phyloP scores from a whole-genome alignment of 2,888 invertebrate genomes.

The Synanthedon andrenaeformis region DNA sequence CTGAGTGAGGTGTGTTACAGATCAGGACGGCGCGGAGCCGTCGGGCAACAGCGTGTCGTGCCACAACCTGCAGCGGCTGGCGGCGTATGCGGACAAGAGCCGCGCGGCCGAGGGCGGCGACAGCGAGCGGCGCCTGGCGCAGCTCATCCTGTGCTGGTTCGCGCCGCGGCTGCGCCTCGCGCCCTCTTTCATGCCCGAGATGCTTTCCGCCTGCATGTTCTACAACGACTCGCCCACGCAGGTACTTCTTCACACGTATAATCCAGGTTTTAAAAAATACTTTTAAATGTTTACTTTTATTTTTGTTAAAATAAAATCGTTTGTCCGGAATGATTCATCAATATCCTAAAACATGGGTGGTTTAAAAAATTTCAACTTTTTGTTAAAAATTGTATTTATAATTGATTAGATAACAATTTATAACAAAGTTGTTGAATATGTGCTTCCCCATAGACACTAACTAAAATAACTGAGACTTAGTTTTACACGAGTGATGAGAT shows the following conservation, averaged over 20 bases:
- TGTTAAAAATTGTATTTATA: too few relatives aligned
- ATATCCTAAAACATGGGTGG: too few relatives aligned
- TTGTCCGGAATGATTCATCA: too few relatives aligned
- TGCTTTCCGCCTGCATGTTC: constrained; percentile 79
- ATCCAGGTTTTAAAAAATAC: too few relatives aligned
- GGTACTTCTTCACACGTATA: constrained; percentile 56
- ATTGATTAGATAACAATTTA: too few relatives aligned
- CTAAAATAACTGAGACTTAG: too few relatives aligned
- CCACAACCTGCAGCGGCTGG: constrained; percentile 81
- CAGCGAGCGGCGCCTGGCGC: constrained; percentile 66
- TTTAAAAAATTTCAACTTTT: too few relatives aligned
- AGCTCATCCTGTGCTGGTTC: constrained; percentile 71
- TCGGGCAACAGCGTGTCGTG: constrained; percentile 91
- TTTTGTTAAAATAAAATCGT: too few relatives aligned
- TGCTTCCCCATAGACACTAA: too few relatives aligned
- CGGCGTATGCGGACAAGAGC: constrained; percentile 75
- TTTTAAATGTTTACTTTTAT: too few relatives aligned
- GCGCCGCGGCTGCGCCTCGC: constrained; percentile 71
- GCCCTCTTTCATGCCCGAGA: constrained; percentile 80
- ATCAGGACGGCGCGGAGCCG: constrained; percentile 95
- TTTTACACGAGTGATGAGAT: too few relatives aligned
- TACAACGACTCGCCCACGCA: constrained; percentile 79
- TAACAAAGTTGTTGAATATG: too few relatives aligned
- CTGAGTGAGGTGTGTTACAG: constrained; percentile 48
- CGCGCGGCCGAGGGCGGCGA: constrained; percentile 44